Evolutionary conservation across 2,113 vertebrate genomes (phyloP).

Genomic region (Galbula dea): DNA sequence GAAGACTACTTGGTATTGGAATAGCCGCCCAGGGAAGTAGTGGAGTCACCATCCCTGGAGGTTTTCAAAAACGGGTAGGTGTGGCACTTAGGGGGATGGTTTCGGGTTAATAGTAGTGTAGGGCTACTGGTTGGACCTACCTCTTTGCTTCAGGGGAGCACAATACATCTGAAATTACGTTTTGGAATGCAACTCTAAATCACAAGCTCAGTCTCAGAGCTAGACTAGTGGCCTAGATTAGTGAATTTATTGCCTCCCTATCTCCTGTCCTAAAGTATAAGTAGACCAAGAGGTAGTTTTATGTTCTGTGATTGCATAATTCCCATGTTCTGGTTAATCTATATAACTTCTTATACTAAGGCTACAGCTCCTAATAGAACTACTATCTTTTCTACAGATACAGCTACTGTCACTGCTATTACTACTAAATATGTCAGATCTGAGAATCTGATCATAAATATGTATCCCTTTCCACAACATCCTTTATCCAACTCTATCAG

Average conservation of each 20-base stretch:
- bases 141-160: background rate
- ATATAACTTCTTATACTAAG: background rate
- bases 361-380: background rate
- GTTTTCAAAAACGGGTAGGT: no score
- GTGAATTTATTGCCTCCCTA: background rate
- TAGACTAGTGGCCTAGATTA: background rate
- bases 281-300: background rate
- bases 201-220: background rate
- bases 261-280: background rate
- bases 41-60: no score
- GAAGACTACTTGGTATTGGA: no score
- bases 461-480: background rate
- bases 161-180: no score
- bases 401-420: background rate
- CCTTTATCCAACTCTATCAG: background rate
- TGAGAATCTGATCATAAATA: background rate
- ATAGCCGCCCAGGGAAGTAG: no score
- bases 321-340: background rate
- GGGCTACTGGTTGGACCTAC: accelerated
- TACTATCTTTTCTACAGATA: background rate
- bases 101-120: no score
- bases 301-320: background rate
- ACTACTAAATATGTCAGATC: background rate
- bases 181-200: no score
- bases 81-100: no score